Evolutionary conservation across 2,888 invertebrate genomes (phyloP).

Genomic region (Drosophila merina): DNA sequence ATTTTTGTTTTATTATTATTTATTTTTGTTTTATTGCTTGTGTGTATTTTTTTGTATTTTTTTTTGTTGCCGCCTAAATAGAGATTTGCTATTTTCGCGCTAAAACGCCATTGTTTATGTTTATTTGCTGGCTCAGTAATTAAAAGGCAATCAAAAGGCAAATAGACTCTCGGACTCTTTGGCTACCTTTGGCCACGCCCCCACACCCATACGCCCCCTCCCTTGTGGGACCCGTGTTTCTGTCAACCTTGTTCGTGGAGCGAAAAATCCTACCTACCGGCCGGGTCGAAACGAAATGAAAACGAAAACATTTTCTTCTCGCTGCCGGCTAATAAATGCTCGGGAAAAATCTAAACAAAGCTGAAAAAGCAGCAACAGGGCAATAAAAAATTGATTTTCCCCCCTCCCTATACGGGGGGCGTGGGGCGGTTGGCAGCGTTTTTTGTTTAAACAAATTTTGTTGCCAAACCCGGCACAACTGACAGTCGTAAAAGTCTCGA

Average conservation of each 20-base stretch:
- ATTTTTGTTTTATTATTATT: slow-evolving; percentile 4
- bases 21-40: slow-evolving; percentile 8
- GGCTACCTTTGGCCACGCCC: slow-evolving; percentile 23
- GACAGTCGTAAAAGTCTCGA: slow-evolving; percentile 49
- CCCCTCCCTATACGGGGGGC: not conserved
- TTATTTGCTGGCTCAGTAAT: slow-evolving; percentile 67
- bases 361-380: slow-evolving; percentile 18
- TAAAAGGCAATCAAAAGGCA: slow-evolving; percentile 61
- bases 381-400: slow-evolving; percentile 30
- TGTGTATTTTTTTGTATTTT: not conserved
- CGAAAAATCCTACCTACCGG: not conserved
- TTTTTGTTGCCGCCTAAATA: slow-evolving; percentile 12
- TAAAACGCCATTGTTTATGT: slow-evolving; percentile 54
- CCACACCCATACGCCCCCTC: too few relatives aligned
- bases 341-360: slow-evolving; percentile 58
- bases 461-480: slow-evolving; percentile 48
- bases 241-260: not conserved
- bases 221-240: too few relatives aligned
- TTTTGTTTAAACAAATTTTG: slow-evolving; percentile 55
- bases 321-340: slow-evolving; percentile 45
- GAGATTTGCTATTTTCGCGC: slow-evolving; percentile 29
- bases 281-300: not conserved
- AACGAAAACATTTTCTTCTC: slow-evolving; percentile 19
- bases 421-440: not conserved
- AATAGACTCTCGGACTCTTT: slow-evolving; percentile 37